Evolutionary conservation across 2,888 invertebrate species (phyloP), one percentile per base, ranked within the genome.

Genomic region (Lydus trimaculatus): DNA sequence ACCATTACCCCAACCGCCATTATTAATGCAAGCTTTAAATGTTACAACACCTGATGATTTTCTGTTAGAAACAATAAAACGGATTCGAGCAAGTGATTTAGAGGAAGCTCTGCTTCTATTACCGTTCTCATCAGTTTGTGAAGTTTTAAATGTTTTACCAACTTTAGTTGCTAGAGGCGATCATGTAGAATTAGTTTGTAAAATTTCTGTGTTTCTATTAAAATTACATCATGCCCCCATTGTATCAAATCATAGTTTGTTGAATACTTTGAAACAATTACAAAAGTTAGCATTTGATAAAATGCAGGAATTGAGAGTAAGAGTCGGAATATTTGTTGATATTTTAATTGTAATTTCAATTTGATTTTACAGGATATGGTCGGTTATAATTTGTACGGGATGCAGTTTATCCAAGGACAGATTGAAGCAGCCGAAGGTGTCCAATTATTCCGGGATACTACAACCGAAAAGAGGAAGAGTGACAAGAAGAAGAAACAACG

Each of bases 21-120:
- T 94, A 0, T 84, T 98, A 61, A 94, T 99, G 92, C 87, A 90
- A 65, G 96, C 95, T 0, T 91, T 92, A 82, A 90, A 91, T 83
- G 93, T 91, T 36, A 85, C 88, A 59, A 92, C 91, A 23, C 87
- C 92, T 0, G 91, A 92, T 58, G 93, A 95, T 79, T 98, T 95
- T 85, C 86, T 99, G 13, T 85, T 95, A 4, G 93, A 94, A 82
- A 92, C 92, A 2, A 80, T 99, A 20, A 90, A 89, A 80, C 91
- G 91, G 79, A 92, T 98, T 75, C 90, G 94, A 72, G 88, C 95
- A 1, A 96, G 98, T 81, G 97, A 98, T 81, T 85, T 99, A 70
- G 97, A 98, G 84, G 96, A 97, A 85, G 90, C 96, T 0, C 86
- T 99, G 0, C 86, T 98, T 0, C 87, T 97, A 13, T 85, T 99